Evolutionary conservation across 30 jellyfish, hydroid and myxozoan genomes (phyloP), one percentile per base, ranked within the genome.

Genomic region (Phacellophora camtschatica): DNA sequence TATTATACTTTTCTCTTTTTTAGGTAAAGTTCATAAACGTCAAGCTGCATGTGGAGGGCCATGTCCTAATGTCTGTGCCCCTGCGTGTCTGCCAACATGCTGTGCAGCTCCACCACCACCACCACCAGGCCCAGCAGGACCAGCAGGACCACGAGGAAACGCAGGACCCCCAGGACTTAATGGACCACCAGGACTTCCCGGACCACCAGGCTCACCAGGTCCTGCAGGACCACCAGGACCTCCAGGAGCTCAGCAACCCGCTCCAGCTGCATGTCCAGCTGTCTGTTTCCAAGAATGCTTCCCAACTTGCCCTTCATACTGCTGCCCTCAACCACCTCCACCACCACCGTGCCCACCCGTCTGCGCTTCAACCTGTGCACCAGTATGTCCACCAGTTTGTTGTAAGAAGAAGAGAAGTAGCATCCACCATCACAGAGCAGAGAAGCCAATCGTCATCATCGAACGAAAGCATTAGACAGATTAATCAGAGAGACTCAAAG

Each of bases 221-320:
- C 99, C 99, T 67, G 97, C 97, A 50, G 99, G 99, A 12, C 97
- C 97, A 61, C 97, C 99, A 18, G 99, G 99, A 70, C 96, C 96
- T 46, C 99, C 99, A 58, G 99, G 99, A 42, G 56, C 81, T 19
- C 95, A 95, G 54, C 95, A 96, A 53, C 99, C 99, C 19, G 96
- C 99, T 72, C 99, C 99, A 77, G 92, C 97, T 43, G 96, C 96
- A 70, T 95, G 99, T 67, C 97, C 94, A 61, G 90, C 94, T 48
- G 81, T 67, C 69, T 95, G 99, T 85, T 84, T 73, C 82, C 90
- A 96, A 50, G 90, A 76, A 72, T 95, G 99, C 64, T 84, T 53
- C 84, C 99, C 99, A 82, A 71, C 99, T 10, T 95, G 99, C 87
- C 99, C 99, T 66, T 49, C 84, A 13, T 91, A 94, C 70, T 95